A percentile compares a stretch with the other conserved stretches of the same genome.
Conservation (phyloP, 1,140 invertebrate species). For the Leptinotarsa undecemlineata region DNA sequence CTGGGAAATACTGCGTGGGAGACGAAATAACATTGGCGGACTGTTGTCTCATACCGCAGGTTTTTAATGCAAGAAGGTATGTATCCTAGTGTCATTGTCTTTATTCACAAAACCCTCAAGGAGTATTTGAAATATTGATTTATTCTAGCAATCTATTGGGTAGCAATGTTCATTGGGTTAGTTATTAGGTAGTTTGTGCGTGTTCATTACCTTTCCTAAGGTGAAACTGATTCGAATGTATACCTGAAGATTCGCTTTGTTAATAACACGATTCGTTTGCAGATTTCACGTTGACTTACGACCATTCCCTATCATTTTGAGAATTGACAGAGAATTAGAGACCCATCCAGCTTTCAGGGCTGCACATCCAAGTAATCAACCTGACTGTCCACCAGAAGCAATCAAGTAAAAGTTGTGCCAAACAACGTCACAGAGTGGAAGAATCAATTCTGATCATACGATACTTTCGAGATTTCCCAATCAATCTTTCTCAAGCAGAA, state of each 20-base stretch:
- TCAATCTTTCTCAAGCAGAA: too few relatives aligned
- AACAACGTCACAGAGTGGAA: background rate
- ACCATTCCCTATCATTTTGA: constrained; percentile 84
- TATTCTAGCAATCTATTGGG: too few relatives aligned
- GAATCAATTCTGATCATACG: too few relatives aligned
- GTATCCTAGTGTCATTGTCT: background rate
- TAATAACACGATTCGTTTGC: constrained; percentile 26
- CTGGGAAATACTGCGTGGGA: constrained; percentile 93
- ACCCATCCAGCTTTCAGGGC: constrained; percentile 85
- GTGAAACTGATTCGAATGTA: too few relatives aligned
- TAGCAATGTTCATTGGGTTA: too few relatives aligned
- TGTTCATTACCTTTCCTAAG: too few relatives aligned
- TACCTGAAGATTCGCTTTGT: too few relatives aligned
- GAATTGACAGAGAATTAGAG: constrained; percentile 84
- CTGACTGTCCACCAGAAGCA: constrained; percentile 86
- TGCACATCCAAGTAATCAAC: constrained; percentile 86
- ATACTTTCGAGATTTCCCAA: too few relatives aligned
- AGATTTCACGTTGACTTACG: constrained; percentile 89
- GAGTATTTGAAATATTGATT: too few relatives aligned
- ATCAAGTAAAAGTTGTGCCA: constrained; percentile 65
- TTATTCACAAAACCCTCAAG: too few relatives aligned
- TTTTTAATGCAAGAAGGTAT: constrained; percentile 11
- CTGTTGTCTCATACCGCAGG: constrained; percentile 91
- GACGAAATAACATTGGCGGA: constrained; percentile 93
- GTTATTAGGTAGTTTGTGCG: too few relatives aligned